phyloP scores from a whole-genome alignment of 2,888 invertebrate genomes.

The Gasteruption jaculator region DNA sequence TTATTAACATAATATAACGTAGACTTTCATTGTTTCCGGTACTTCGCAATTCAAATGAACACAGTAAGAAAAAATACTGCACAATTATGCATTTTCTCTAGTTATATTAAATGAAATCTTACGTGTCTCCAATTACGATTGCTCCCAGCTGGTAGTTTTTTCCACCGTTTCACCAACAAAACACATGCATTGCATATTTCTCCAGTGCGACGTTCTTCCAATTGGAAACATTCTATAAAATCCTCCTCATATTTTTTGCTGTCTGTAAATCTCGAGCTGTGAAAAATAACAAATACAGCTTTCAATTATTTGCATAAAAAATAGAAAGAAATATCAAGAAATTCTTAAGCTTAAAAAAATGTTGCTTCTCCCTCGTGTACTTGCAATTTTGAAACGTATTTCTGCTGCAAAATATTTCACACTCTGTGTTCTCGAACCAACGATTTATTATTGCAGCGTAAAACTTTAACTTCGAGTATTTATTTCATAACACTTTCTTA shows the following conservation, averaged over 20 bases:
- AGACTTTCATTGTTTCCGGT: no score
- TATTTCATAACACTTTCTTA: no score
- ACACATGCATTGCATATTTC: conserved; percentile 88
- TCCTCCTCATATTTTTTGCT: conserved; percentile 80
- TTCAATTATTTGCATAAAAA: conserved; percentile 1
- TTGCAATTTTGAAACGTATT: no score
- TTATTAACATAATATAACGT: no score
- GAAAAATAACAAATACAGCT: conserved; percentile 27
- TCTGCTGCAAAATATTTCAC: no score
- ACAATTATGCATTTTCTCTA: conserved; percentile 4
- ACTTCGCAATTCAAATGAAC: conserved; percentile 15
- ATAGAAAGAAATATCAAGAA: conserved; percentile 8
- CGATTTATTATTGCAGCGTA: no score
- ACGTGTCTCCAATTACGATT: conserved; percentile 76
- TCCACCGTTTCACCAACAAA: conserved; percentile 76
- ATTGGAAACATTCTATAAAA: conserved; percentile 74
- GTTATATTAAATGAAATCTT: conserved; percentile 43
- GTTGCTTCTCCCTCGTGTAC: background rate
- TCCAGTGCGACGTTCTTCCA: conserved; percentile 68
- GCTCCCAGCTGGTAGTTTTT: conserved; percentile 69
- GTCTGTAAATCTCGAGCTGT: conserved; percentile 77
- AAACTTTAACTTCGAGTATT: no score
- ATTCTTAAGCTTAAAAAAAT: conserved; percentile 4
- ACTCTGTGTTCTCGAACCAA: no score
- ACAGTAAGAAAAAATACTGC: conserved; percentile 12